Conservation (phyloP, 2,797 vertebrate species). For the Pelodytes ibericus region DNA sequence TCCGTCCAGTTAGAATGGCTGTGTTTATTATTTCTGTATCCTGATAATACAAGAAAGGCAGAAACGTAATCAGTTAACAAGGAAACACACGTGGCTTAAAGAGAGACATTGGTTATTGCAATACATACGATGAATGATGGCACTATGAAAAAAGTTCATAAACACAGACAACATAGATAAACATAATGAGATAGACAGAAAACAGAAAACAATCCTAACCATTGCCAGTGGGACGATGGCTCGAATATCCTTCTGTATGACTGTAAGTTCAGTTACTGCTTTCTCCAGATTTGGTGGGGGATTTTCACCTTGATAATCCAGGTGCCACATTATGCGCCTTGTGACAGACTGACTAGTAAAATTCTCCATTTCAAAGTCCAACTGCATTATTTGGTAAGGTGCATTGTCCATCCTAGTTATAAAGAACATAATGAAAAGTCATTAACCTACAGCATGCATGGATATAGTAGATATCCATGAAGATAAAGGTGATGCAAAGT, state of each 20-base stretch:
- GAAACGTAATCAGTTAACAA: not conserved
- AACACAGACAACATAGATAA: not conserved
- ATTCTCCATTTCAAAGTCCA: conserved; percentile 99
- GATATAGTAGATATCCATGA: not conserved
- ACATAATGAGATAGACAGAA: not conserved
- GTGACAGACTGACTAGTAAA: conserved; percentile 98
- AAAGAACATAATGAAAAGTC: not conserved
- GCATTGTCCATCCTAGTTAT: conserved; percentile 74
- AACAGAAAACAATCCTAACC: conserved; percentile 74
- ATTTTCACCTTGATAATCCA: conserved; percentile 89
- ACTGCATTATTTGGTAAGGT: conserved; percentile 91
- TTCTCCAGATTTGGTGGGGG: conserved; percentile 88
- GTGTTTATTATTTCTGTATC: conserved; percentile 99
- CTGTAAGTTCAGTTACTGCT: conserved; percentile 93
- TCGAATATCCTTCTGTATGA: conserved; percentile 94
- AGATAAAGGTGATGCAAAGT: not conserved
- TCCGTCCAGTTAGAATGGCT: conserved; percentile 91
- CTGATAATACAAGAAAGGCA: conserved; percentile 62
- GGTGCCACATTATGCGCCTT: conserved; percentile 97
- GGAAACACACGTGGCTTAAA: not conserved
- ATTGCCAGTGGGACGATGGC: conserved; percentile 95
- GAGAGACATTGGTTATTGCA: not conserved
- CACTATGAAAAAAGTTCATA: not conserved
- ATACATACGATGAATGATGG: not conserved
- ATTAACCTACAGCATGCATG: not conserved